Evolutionary conservation across 2,888 invertebrate species (phyloP).

Genomic region (Acholoe squamosa): DNA sequence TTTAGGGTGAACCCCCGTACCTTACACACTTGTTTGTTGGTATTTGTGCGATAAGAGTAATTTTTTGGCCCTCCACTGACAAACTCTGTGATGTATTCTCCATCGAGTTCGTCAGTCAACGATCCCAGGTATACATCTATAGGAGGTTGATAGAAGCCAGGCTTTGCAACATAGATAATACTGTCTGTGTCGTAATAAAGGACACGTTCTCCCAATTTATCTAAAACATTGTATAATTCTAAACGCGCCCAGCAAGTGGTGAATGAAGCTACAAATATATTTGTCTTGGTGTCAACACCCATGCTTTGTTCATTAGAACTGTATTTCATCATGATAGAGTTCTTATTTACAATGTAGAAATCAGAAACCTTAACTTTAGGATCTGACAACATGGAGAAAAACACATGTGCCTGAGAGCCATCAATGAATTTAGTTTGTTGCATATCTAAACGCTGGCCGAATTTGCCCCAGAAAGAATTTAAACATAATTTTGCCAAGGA

Average conservation of each 20-base stretch:
- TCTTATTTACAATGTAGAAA: neutral
- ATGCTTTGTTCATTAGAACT: neutral
- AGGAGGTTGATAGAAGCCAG: conserved; percentile 55
- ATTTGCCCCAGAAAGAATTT: conserved; percentile 73
- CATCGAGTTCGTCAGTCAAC: conserved; percentile 69
- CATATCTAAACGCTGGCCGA: conserved; percentile 64
- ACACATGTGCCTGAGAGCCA: neutral
- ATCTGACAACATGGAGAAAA: neutral
- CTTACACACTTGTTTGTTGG: neutral
- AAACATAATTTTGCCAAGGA: conserved; percentile 69
- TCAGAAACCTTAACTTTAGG: neutral
- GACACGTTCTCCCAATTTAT: conserved; percentile 74
- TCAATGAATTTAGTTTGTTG: neutral
- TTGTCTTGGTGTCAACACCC: neutral
- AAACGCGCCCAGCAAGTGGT: conserved; percentile 80
- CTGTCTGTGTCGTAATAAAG: conserved; percentile 82
- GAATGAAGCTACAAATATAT: conserved; percentile 78
- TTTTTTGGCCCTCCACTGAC: neutral
- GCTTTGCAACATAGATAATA: conserved; percentile 74
- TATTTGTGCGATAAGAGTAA: neutral
- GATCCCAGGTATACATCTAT: conserved; percentile 67
- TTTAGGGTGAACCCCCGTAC: conserved; percentile 6
- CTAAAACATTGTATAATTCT: conserved; percentile 77
- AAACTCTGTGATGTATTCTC: conserved; percentile 72
- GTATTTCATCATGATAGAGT: neutral